phyloP scores from a whole-genome alignment of 2,797 vertebrate species.

The Manis crassicaudata region DNA sequence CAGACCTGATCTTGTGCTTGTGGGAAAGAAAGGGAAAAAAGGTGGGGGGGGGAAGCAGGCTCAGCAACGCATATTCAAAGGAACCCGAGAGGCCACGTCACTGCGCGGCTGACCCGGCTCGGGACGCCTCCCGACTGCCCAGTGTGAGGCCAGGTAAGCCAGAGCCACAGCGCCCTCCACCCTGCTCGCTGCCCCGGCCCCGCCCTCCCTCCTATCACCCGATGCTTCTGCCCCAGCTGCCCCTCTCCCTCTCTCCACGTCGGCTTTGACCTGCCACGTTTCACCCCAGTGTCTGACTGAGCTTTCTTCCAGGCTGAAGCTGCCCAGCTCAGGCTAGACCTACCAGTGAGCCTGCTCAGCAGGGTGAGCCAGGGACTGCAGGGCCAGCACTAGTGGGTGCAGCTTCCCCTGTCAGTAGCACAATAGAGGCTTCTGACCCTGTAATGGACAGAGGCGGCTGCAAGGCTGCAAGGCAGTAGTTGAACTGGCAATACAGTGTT shows the following conservation, averaged over 20 bases:
- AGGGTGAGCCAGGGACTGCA: too few relatives aligned
- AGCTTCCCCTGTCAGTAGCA: background rate
- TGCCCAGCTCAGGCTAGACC: background rate
- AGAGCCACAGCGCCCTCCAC: rapidly evolving
- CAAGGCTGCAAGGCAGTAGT: background rate
- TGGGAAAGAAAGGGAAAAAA: background rate
- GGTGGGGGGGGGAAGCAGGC: background rate
- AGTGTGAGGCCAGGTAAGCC: background rate
- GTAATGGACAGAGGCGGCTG: background rate
- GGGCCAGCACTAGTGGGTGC: too few relatives aligned
- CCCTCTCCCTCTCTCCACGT: background rate
- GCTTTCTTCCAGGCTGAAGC: background rate
- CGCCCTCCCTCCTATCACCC: background rate
- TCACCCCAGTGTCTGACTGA: background rate
- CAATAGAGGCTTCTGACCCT: background rate
- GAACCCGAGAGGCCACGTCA: background rate
- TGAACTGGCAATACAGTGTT: background rate
- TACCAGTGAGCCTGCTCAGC: background rate
- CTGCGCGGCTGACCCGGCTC: rapidly evolving
- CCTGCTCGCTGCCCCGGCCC: rapidly evolving
- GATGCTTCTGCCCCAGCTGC: background rate
- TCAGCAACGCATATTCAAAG: background rate
- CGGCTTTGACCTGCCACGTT: background rate
- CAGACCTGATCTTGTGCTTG: background rate
- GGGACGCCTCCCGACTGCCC: too few relatives aligned